Evolutionary conservation across 2,797 vertebrate species (phyloP).

Genomic region (Alectoris magna): DNA sequence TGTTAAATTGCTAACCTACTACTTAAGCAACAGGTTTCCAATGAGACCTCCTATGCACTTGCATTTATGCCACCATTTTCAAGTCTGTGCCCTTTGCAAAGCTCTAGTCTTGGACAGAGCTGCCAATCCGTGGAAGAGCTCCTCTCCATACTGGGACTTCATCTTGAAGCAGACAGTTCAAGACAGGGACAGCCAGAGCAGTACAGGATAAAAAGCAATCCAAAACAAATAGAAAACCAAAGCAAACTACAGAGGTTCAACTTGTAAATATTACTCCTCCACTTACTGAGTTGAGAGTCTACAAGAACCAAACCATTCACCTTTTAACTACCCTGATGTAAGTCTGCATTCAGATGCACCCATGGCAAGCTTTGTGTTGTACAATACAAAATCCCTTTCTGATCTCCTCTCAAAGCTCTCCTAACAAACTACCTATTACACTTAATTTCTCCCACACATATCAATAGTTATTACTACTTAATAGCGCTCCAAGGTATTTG

Average conservation of each 20-base stretch:
- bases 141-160: rapidly evolving
- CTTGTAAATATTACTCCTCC: not conserved
- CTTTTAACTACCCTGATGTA: not conserved
- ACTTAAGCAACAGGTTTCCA: not conserved
- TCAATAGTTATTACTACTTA: conserved; percentile 27
- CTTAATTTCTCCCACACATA: not conserved
- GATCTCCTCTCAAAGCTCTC: not conserved
- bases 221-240: not conserved
- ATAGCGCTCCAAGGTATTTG: not conserved
- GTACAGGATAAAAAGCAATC: not conserved
- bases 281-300: not conserved
- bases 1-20: not conserved
- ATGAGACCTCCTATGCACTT: not conserved
- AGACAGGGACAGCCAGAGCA: not conserved
- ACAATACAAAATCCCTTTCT: not conserved
- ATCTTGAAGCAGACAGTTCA: not conserved
- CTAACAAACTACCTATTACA: not conserved
- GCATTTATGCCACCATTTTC: not conserved
- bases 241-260: not conserved
- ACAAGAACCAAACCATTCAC: not conserved
- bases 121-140: not conserved
- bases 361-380: not conserved
- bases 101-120: not conserved
- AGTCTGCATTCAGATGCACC: not conserved
- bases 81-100: not conserved